Evolutionary conservation across 2,113 vertebrate species (phyloP).

Genomic region (mouse (Mus musculus)): DNA sequence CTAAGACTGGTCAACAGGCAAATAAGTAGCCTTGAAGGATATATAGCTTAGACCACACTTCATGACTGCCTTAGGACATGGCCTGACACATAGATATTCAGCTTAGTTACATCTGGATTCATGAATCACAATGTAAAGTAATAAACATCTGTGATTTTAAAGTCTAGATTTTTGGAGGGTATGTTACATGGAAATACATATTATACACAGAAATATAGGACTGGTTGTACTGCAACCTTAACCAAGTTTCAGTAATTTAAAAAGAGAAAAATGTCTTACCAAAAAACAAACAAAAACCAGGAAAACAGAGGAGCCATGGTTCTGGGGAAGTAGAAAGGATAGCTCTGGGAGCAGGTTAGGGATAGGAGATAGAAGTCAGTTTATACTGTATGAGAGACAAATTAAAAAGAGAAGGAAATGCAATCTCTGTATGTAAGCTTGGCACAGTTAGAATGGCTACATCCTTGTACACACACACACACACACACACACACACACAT

Average conservation of each 20-base stretch:
- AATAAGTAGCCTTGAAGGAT: neutral
- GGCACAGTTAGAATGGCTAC: neutral
- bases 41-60: neutral
- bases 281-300: neutral
- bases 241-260: neutral
- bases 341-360: neutral
- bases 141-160: slow-evolving; percentile 21
- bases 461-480: no score
- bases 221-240: neutral
- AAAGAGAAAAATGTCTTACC: neutral
- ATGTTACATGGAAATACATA: neutral
- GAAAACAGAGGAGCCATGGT: neutral
- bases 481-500: no score
- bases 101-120: neutral
- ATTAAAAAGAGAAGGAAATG: neutral
- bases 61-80: neutral
- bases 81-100: neutral
- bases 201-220: neutral
- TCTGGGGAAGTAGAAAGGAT: neutral
- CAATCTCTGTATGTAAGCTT: neutral
- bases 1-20: neutral
- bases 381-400: neutral
- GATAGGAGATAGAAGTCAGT: neutral
- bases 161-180: neutral
- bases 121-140: neutral